Evolutionary conservation across 2,888 invertebrate genomes (phyloP), one percentile per base, ranked within the genome.

Genomic region (Lathronympha strigana): DNA sequence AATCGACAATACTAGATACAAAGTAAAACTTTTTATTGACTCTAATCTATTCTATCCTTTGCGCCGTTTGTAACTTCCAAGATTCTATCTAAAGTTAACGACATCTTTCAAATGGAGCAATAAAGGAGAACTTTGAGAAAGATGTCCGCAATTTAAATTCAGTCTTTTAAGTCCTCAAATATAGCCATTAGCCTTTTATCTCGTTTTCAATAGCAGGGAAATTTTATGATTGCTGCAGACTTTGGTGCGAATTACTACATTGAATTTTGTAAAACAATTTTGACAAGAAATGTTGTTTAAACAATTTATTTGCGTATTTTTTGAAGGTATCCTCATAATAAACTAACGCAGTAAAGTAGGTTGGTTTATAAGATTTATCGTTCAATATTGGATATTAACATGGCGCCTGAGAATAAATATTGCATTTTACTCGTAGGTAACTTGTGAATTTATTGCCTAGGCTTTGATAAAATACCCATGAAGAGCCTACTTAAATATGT

Each of bases 61-160:
- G 9, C 19, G 25, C 17, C 17, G 25, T 40, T 17, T 25, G 13
- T 40, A 31, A 21, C 36, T 51, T 28, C 40, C 50, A 6, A 11
- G 45, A 47, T 45, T 33, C 43, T 49, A 19, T 45, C 51, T 11
- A n/a, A 55, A 25, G 6, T 36, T 47, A 51, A 64, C 19, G 51
- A 60, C 58, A 64, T 64, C 45, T 36, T 58, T 51, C 25, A 49
- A 60, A 60, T 33, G 36, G 36, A 45, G 58, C 19, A 53, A 51
- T 64, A 63, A 63, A 58, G 19, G 51, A 36, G 36, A 58, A 58
- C 40, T 57, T 58, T 43, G 33, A 13, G n/a, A 43, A 51, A 57
- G 63, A 57, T 49, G 62, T 47, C 62, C 47, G 17, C 63, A 45
- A 58, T 63, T 63, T 58, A 43, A 58, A 64, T 64, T 50, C 63